Base-by-base conservation (phyloP, 2,113 vertebrate species). In the Ptychochromis oligacanthus region DNA sequence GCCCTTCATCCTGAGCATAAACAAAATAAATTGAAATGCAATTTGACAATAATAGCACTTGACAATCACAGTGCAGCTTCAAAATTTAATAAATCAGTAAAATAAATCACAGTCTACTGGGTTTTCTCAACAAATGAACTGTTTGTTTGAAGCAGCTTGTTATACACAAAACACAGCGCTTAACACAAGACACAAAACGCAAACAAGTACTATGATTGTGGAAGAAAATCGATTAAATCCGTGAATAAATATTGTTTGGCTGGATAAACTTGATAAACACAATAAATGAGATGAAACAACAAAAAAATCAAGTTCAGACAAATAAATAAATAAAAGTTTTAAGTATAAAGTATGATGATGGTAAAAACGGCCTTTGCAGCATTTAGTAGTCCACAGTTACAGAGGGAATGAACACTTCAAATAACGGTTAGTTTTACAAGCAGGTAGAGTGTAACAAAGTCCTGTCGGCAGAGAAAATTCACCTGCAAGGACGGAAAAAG, bases 351-450 rank as follows among this genome's bases (percentile, higher is more conserved):
- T 36, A 36, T 36, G 36, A 36, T 36, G 8, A 36, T 36, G 36
- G 36, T 36, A 36, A 36, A 31, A 31, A 31, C 28, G 4, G 28
- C 4, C 28, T n/a, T n/a, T n/a, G n/a, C n/a, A n/a, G n/a, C 28
- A 31, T 31, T 31, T 31, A 31, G 4, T 31, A 31, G 28, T 31
- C 28, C 28, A n/a, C n/a, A 36, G 7, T 36, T 36, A 36, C 36
- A 36, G 10, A 52, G 7, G 10, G 4, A 31, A 31, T 70, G 49
- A 70, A n/a, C 2, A 31, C 1, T 11, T 52, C 3, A 28, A 28
- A 0, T 52, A 70, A 52, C 0, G 0, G 9, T 46, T 28, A 9
- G 52, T 3, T n/a, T 55, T 55, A n/a, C 7, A 55, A n/a, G 52
- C 52, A n/a, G 7, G 8, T 20, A 18, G 4, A 55, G 20, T 70